These are phyloP conservation scores for Falco cherrug DNA, from an alignment of 2,797 vertebrate species.

Conservation along the genomic window DNA sequence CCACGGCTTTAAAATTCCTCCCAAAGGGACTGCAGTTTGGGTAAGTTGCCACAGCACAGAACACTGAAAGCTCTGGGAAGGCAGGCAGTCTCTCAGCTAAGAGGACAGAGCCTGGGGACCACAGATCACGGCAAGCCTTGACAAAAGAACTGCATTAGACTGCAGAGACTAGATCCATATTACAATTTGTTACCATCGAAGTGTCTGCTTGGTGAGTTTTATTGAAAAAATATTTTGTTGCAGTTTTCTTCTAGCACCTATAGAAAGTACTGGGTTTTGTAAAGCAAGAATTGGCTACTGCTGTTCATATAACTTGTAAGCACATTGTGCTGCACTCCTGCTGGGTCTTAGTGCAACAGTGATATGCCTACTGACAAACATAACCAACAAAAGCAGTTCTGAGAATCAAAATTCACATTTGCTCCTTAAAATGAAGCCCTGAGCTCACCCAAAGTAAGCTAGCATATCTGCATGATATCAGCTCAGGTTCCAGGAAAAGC, in stretches of 20 bases:
- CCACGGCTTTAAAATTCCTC: not conserved
- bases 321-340: rapidly evolving
- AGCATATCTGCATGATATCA: not conserved
- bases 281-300: not conserved
- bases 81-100: not conserved
- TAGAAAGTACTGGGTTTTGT: not conserved
- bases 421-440: not conserved
- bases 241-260: not conserved
- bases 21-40: not conserved
- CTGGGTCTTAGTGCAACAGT: not conserved
- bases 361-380: not conserved
- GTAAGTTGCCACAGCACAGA: not conserved
- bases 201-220: not conserved
- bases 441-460: not conserved
- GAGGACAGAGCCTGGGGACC: not conserved
- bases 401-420: not conserved
- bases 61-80: not conserved
- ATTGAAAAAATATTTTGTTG: not conserved
- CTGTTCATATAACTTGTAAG: not conserved
- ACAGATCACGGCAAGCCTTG: not conserved
- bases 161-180: not conserved
- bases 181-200: not conserved
- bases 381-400: not conserved
- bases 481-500: not conserved
- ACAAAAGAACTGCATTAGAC: not conserved